Evolutionary conservation across 2,113 vertebrate genomes (phyloP), one percentile per base, ranked within the genome.

Genomic region (Galemys pyrenaicus): DNA sequence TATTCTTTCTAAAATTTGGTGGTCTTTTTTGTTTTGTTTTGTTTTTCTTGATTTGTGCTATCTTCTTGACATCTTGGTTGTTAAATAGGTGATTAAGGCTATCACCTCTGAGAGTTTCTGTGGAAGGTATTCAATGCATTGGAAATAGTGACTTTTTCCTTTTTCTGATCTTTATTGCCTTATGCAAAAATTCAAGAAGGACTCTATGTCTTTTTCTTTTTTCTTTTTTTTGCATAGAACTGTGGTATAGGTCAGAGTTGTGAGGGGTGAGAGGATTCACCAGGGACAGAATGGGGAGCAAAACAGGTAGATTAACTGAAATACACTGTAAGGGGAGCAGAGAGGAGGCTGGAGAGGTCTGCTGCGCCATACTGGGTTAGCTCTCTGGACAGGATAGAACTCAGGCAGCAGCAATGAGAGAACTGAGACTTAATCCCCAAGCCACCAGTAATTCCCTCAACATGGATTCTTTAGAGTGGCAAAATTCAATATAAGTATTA

Each of bases 1-100:
- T 92, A 67, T 93, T 94, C 22, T 85, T 91, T 87, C 54, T 75
- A 30, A 91, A 95, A 80, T 24, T n/a, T n/a, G 30, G 4, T 91
- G 26, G 11, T 68, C 7, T 75, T 75, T 89, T 89, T 79, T 56
- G 44, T 30, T 44, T 65, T 15, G 32, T 44, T 44, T 44, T 44
- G 5, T 44, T 46, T 6, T 49, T 64, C 5, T 68, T 79, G 28
- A 79, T 64, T 94, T 92, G 46, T 67, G 78, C 77, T 91, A 75
- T 86, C 46, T 85, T 74, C 16, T 17, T 26, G 26, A 75, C 46
- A 88, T 75, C 64, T 78, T 88, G 49, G 58, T 39, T 86, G 37
- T 83, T 75, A 94, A 95, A 78, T 37, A 78, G 62, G 17, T 74
- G 28, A 82, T 83, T 87, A 89, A 20, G 9, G n/a, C 86, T 89